These are phyloP conservation scores for Sarcophaga rosellei DNA, from an alignment of 2,888 invertebrate species.

Conservation along the genomic window DNA sequence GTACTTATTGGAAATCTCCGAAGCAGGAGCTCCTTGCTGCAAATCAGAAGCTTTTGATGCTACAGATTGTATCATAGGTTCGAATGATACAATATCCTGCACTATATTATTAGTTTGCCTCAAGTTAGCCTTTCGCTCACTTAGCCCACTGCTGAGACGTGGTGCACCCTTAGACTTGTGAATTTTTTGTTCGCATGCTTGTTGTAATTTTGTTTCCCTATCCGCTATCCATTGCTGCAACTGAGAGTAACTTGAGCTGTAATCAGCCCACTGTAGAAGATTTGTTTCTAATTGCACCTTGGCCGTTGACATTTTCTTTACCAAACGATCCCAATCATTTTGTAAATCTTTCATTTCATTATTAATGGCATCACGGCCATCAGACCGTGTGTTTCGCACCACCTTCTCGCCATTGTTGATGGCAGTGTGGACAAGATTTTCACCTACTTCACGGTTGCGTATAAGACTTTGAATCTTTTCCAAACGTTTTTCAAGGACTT, in stretches of 20 bases:
- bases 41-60: constrained; percentile 96
- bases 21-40: constrained; percentile 94
- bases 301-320: constrained; percentile 94
- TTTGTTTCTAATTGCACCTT: constrained; percentile 95
- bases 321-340: constrained; percentile 94
- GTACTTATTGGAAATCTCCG: constrained; percentile 95
- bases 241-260: constrained; percentile 95
- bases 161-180: constrained; percentile 89
- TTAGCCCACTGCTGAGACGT: constrained; percentile 89
- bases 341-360: constrained; percentile 94
- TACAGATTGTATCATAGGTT: constrained; percentile 98
- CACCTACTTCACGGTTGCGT: constrained; percentile 92
- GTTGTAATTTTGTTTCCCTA: constrained; percentile 94
- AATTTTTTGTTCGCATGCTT: constrained; percentile 93
- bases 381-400: constrained; percentile 91
- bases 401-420: constrained; percentile 96
- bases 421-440: constrained; percentile 91
- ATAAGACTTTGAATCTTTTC: constrained; percentile 91
- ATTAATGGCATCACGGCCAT: constrained; percentile 93
- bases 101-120: constrained; percentile 96
- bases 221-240: constrained; percentile 97
- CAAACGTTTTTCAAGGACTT: constrained; percentile 90
- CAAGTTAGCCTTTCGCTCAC: constrained; percentile 93
- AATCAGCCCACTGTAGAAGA: constrained; percentile 97
- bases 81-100: constrained; percentile 97